A percentile compares a stretch with the other conserved stretches of the same genome.
phyloP scores from a whole-genome alignment of 1,140 invertebrate species.

The Vollenhovia emeryi region DNA sequence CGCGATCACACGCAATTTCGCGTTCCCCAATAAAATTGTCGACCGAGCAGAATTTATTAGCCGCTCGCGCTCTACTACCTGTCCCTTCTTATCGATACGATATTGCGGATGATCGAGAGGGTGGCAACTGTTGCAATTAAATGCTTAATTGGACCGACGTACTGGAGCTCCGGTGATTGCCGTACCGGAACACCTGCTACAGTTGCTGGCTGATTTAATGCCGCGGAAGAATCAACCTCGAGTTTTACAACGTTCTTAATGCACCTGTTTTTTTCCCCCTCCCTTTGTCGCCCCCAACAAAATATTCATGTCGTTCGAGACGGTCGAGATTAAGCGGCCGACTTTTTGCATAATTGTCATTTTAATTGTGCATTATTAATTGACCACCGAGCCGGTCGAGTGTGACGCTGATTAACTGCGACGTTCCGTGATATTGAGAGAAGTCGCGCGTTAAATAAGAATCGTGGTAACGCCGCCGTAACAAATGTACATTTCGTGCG shows the following conservation, averaged over 20 bases:
- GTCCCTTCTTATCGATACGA: slow-evolving; percentile 11
- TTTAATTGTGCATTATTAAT: slow-evolving; percentile 54
- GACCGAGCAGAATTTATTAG: slow-evolving; percentile 40
- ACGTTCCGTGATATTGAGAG: neutral
- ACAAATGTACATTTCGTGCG: neutral
- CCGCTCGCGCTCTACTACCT: slow-evolving; percentile 2
- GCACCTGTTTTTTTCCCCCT: neutral
- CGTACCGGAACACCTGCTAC: slow-evolving; percentile 63
- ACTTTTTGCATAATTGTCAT: slow-evolving; percentile 45
- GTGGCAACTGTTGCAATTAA: slow-evolving; percentile 68
- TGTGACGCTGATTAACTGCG: neutral
- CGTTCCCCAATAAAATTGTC: slow-evolving; percentile 45
- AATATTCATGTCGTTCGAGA: slow-evolving; percentile 38
- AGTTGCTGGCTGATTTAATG: slow-evolving; percentile 49
- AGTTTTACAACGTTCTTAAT: slow-evolving; percentile 48
- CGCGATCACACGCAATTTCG: slow-evolving; percentile 35
- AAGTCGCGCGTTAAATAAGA: neutral
- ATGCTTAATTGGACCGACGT: slow-evolving; percentile 68
- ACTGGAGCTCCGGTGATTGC: slow-evolving; percentile 50
- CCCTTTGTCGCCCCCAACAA: neutral
- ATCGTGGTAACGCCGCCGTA: neutral
- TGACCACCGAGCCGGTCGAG: neutral
- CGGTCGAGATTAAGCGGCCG: slow-evolving; percentile 6
- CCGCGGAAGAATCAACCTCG: slow-evolving; percentile 31
- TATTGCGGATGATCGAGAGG: slow-evolving; percentile 66